A percentile compares a stretch with the other conserved stretches of the same genome.
These are phyloP conservation scores for Suncus etruscus DNA, from an alignment of 2,113 vertebrate species.

Conservation along the genomic window DNA sequence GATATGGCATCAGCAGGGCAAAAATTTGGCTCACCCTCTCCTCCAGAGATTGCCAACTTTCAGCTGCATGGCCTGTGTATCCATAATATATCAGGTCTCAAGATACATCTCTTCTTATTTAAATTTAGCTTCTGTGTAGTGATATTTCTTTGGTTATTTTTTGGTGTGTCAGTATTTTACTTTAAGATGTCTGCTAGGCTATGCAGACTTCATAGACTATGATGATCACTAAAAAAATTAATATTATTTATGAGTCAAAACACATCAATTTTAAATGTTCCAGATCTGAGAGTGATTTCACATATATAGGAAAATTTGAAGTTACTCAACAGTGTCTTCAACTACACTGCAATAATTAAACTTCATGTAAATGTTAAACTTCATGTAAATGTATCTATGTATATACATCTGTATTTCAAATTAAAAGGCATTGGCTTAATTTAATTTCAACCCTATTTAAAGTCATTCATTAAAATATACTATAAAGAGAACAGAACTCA, in stretches of 20 bases:
- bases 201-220: neutral
- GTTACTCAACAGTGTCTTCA: conserved; percentile 19
- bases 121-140: no score
- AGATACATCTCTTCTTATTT: no score
- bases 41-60: no score
- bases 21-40: no score
- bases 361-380: no score
- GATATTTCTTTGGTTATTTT: neutral
- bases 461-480: conserved; percentile 33
- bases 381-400: no score
- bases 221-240: conserved; percentile 19
- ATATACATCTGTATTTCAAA: neutral
- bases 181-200: neutral
- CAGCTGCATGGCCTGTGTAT: no score
- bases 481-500: conserved; percentile 22
- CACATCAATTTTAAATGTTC: neutral
- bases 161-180: neutral
- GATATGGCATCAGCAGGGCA: no score
- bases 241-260: conserved; percentile 20
- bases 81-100: no score
- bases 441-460: conserved; percentile 35
- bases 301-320: neutral
- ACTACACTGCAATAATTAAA: neutral
- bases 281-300: neutral
- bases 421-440: conserved; percentile 15